Evolutionary conservation across 2,113 vertebrate genomes (phyloP), one percentile per base, ranked within the genome.

Genomic region (Heteronetta atricapilla): DNA sequence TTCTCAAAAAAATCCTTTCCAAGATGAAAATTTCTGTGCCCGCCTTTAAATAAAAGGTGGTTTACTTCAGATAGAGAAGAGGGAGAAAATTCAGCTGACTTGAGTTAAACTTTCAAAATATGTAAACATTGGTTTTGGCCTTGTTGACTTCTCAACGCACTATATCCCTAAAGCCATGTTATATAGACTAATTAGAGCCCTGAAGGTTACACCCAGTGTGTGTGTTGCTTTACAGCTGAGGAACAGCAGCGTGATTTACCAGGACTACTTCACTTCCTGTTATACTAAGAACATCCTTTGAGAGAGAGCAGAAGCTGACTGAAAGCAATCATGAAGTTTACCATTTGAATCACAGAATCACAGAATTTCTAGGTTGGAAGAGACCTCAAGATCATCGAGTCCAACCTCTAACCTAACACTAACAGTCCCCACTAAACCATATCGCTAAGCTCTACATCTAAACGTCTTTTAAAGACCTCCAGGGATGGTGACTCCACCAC

Each of bases 201-300:
- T 38, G 76, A 86, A 15, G 29, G 23, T 19, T 36, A 25, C 0
- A 0, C 46, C 46, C 2, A 0, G 28, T 22, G 10, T 33, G 13
- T 59, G 13, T 59, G 68, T 52, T 63, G 40, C 31, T 84, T 28
- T 28, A 28, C 33, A 67, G 1, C 16, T 40, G 31, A 82, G 50
- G 31, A 94, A 48, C 25, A 69, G 8, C 28, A 10, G 15, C 0
- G 0, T 23, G 46, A 73, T 78, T 88, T 66, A 75, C 56, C 68
- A 86, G 21, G 28, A 23, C 31, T 52, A 40, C 56, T 62, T 74
- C 36, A 46, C 56, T 79, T 77, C 22, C 28, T 0, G 2, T 33
- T 70, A 28, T 4, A 38, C 52, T 81, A 58, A 81, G 82, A 46
- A 29, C 18, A 40, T 59, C 64, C 62, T 46, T 33, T 58, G 64